These are phyloP conservation scores for Dromiciops gliroides DNA, from an alignment of 2,113 vertebrate genomes.

Conservation along the genomic window DNA sequence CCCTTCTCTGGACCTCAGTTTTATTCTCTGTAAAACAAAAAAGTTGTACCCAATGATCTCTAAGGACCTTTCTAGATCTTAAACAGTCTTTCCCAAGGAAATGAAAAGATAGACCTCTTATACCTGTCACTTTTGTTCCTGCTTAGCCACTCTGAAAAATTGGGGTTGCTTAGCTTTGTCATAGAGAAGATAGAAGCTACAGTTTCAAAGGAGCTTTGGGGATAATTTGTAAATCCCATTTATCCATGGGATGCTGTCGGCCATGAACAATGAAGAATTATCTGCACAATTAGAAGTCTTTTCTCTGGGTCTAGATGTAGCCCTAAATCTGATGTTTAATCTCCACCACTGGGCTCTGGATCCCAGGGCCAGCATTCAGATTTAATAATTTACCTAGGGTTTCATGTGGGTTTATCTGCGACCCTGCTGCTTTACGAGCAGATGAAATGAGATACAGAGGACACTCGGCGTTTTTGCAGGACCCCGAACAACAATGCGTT, in stretches of 20 bases:
- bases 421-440: background rate
- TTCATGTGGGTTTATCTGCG: background rate
- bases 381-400: constrained; percentile 41
- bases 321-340: background rate
- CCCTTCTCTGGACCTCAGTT: background rate
- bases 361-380: constrained; percentile 2
- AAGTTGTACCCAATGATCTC: background rate
- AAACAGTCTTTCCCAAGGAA: background rate
- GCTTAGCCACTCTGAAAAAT: background rate
- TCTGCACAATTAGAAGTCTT: background rate
- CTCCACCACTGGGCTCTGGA: background rate
- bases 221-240: background rate
- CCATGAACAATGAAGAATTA: background rate
- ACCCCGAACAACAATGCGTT: background rate
- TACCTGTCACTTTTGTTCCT: background rate
- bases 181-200: background rate
- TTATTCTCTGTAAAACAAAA: background rate
- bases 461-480: constrained; percentile 33
- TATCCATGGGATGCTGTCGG: constrained; percentile 10
- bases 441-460: background rate
- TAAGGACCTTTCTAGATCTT: background rate
- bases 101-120: background rate
- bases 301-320: background rate
- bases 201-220: background rate
- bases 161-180: background rate